Percentiles rank a stretch among this genome's conserved stretches.
phyloP scores from a whole-genome alignment of 2,888 invertebrate species.

The Synergus umbraculus region DNA sequence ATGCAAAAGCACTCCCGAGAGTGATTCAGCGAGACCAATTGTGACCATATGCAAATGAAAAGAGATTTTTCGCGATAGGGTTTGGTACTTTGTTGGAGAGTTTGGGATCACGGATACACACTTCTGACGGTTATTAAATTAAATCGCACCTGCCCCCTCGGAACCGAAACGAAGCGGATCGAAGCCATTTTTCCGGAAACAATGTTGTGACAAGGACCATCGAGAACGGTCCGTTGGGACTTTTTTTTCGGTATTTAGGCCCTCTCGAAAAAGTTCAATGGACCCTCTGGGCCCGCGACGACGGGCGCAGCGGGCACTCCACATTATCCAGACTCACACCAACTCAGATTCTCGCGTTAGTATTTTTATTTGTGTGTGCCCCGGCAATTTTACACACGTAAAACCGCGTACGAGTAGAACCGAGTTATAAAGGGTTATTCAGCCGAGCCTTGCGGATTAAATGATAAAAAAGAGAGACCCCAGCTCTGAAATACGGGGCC shows the following conservation, averaged over 20 bases:
- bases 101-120: constrained; percentile 47
- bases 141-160: constrained; percentile 60
- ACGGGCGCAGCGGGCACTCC: constrained; percentile 61
- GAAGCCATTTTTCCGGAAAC: constrained; percentile 72
- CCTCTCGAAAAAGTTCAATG: constrained; percentile 67
- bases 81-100: constrained; percentile 12
- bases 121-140: constrained; percentile 59
- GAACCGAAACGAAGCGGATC: constrained; percentile 42
- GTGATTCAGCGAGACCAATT: constrained; percentile 2
- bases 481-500: constrained; percentile 70
- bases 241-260: constrained; percentile 63
- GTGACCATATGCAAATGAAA: constrained; percentile 24
- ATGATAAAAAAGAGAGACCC: constrained; percentile 73
- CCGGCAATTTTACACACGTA: constrained; percentile 21
- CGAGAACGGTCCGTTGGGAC: constrained; percentile 58
- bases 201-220: constrained; percentile 74
- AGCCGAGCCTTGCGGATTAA: constrained; percentile 74
- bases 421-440: constrained; percentile 69
- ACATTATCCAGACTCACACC: constrained; percentile 51
- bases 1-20: not conserved
- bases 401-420: constrained; percentile 47
- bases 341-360: constrained; percentile 25
- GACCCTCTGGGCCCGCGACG: constrained; percentile 58
- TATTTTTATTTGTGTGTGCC: not conserved
- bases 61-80: constrained; percentile 22